phyloP scores from a whole-genome alignment of 2,797 vertebrate genomes.

The Sarcophilus harrisii region DNA sequence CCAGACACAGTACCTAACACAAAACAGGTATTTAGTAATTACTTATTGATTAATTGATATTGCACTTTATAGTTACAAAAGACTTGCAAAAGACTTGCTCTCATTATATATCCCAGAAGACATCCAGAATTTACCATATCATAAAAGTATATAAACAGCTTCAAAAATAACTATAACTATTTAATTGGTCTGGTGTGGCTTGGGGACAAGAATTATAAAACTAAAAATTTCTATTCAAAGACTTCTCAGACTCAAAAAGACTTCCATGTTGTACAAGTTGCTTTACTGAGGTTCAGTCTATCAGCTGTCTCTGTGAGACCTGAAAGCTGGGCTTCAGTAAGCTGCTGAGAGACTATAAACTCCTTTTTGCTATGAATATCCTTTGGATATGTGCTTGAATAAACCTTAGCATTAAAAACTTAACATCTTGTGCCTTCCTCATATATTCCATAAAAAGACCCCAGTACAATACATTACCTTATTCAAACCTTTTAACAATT shows the following conservation, averaged over 20 bases:
- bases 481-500: neutral
- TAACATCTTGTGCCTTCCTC: neutral
- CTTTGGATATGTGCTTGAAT: neutral
- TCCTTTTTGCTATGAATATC: neutral
- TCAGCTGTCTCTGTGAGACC: neutral
- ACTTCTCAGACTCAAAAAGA: neutral
- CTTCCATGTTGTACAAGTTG: neutral
- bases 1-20: neutral
- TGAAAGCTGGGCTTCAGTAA: neutral
- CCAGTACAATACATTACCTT: neutral
- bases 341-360: neutral
- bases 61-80: neutral
- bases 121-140: neutral
- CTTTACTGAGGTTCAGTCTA: neutral
- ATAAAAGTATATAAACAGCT: neutral
- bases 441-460: neutral
- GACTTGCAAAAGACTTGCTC: neutral
- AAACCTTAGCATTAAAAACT: neutral
- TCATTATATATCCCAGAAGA: neutral
- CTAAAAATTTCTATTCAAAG: neutral
- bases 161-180: neutral
- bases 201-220: neutral
- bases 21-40: neutral
- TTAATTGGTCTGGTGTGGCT: neutral
- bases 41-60: neutral